These are phyloP conservation scores for Aphaenogaster floridana DNA, from an alignment of 1,140 invertebrate genomes.

Conservation along the genomic window DNA sequence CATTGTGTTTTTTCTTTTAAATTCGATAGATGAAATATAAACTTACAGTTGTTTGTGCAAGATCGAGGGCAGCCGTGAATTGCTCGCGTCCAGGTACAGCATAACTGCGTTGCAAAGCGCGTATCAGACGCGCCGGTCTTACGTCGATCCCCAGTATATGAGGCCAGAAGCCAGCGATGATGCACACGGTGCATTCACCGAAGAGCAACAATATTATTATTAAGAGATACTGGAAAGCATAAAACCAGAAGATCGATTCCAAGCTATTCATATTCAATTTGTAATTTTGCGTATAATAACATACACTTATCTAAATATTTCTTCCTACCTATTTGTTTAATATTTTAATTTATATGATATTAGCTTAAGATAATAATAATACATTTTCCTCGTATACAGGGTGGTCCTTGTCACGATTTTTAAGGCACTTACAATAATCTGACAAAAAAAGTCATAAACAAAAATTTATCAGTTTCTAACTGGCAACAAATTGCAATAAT, in stretches of 20 bases:
- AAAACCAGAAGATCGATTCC: conserved; percentile 34
- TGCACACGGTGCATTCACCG: conserved; percentile 91
- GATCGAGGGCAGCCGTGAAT: conserved; percentile 93
- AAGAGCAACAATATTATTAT: conserved; percentile 90
- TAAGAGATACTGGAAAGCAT: conserved; percentile 90
- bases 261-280: background rate
- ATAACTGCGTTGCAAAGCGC: conserved; percentile 91
- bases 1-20: background rate
- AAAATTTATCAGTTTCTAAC: too few relatives aligned
- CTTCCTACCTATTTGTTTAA: background rate
- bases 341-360: background rate
- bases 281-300: background rate
- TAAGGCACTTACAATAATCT: too few relatives aligned
- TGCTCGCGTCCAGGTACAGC: conserved; percentile 91
- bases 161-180: conserved; percentile 92
- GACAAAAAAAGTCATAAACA: too few relatives aligned
- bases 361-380: background rate
- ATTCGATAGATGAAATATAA: background rate
- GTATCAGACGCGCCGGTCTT: conserved; percentile 89
- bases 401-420: too few relatives aligned
- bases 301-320: background rate
- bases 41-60: conserved; percentile 90
- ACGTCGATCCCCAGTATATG: conserved; percentile 92
- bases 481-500: too few relatives aligned
- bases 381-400: background rate